phyloP scores from a whole-genome alignment of 2,797 vertebrate genomes.

The Hephaestus fuliginosus region DNA sequence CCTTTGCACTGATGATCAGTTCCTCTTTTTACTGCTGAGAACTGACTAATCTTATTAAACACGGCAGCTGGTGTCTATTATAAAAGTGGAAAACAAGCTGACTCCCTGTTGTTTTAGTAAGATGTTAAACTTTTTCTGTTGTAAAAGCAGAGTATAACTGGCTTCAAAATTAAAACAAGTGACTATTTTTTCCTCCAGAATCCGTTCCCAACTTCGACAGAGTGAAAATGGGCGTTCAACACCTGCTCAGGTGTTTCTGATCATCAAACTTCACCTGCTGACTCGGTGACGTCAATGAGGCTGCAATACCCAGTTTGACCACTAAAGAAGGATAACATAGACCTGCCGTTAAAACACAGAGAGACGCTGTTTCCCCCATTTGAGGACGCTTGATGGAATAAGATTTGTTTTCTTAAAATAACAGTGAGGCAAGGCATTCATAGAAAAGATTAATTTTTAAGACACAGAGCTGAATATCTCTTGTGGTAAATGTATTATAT shows the following conservation, averaged over 20 bases:
- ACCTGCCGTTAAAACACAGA: neutral
- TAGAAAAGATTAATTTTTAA: neutral
- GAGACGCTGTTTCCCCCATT: conserved; percentile 36
- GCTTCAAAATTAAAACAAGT: neutral
- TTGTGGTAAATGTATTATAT: neutral
- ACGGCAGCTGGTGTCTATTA: neutral
- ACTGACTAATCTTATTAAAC: neutral
- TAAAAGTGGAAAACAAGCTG: neutral
- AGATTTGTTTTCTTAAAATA: neutral
- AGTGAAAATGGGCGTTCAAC: neutral
- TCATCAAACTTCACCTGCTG: neutral
- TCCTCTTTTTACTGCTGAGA: neutral
- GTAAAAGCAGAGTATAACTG: neutral
- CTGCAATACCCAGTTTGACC: conserved; percentile 11
- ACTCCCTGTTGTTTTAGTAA: neutral
- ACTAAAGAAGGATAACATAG: neutral
- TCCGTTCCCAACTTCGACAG: too few relatives aligned
- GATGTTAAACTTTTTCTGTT: neutral
- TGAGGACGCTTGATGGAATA: neutral
- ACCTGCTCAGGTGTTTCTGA: neutral
- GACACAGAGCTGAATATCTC: neutral
- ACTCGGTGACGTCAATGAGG: rapidly evolving
- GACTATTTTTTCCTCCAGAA: neutral
- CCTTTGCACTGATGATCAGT: neutral
- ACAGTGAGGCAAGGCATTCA: neutral